A percentile compares a stretch with the other conserved stretches of the same genome.
These are phyloP conservation scores for Neoitamus cyanurus DNA, from an alignment of 2,888 invertebrate species.

Conservation along the genomic window DNA sequence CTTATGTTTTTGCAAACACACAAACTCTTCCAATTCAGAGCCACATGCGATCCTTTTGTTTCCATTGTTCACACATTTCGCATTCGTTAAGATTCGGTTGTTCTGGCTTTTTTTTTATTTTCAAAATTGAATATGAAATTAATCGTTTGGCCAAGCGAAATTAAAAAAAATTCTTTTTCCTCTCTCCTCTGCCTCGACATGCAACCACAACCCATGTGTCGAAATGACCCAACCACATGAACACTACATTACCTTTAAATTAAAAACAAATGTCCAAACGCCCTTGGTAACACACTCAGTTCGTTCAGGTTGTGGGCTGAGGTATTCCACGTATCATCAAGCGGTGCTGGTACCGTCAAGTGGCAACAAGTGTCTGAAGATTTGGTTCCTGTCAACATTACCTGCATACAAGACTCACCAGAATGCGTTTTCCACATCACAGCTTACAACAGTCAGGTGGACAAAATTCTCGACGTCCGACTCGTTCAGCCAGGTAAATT, in stretches of 20 bases:
- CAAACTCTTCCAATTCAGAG: neutral
- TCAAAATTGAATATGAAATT: slow-evolving; percentile 13
- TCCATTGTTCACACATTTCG: neutral
- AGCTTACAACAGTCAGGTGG: slow-evolving; percentile 98
- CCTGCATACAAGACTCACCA: slow-evolving; percentile 96
- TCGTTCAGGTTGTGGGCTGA: slow-evolving; percentile 93
- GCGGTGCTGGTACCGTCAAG: slow-evolving; percentile 91
- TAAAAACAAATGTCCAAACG: slow-evolving; percentile 51
- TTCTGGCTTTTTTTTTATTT: slow-evolving; percentile 6
- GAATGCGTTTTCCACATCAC: slow-evolving; percentile 98
- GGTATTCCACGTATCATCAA: slow-evolving; percentile 96
- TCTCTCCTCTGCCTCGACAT: slow-evolving; percentile 31
- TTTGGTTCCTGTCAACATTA: slow-evolving; percentile 97
- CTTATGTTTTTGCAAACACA: neutral
- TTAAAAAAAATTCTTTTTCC: slow-evolving; percentile 6
- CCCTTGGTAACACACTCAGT: slow-evolving; percentile 56
- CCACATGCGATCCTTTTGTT: neutral
- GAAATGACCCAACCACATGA: slow-evolving; percentile 45
- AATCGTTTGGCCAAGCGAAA: slow-evolving; percentile 18
- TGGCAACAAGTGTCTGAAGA: slow-evolving; percentile 99
- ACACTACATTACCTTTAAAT: slow-evolving; percentile 50
- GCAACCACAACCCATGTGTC: slow-evolving; percentile 41
- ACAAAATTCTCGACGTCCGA: slow-evolving; percentile 97
- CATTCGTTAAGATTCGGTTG: neutral
- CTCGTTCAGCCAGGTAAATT: slow-evolving; percentile 91